Percentiles rank a stretch among this genome's conserved stretches.
Conservation (phyloP, 1,140 invertebrate genomes). For the Zaprionus africanus region DNA sequence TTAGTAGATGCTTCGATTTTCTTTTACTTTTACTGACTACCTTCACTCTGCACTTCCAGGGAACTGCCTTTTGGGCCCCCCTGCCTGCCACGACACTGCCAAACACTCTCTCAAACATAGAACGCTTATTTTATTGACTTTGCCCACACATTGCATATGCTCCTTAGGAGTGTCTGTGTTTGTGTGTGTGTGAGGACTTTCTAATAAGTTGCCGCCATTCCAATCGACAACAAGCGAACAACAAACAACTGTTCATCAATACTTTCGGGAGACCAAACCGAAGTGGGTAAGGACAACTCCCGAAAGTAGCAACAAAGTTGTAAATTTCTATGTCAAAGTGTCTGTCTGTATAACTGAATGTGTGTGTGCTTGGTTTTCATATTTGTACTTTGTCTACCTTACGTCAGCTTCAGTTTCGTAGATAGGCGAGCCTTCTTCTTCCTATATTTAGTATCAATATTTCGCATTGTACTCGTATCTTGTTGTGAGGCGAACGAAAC, state of each 20-base stretch:
- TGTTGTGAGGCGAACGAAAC: constrained; percentile 43
- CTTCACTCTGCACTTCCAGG: constrained; percentile 18
- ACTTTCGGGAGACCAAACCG: constrained; percentile 55
- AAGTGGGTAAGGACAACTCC: constrained; percentile 42
- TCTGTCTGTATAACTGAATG: constrained; percentile 34
- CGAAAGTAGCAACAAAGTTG: constrained; percentile 69
- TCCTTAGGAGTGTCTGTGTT: constrained; percentile 13
- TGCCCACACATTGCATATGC: constrained; percentile 54
- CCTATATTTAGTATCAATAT: constrained; percentile 81
- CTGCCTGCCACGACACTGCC: no score
- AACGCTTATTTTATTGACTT: constrained; percentile 81
- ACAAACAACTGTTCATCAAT: constrained; percentile 81
- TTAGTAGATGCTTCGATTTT: constrained; percentile 35
- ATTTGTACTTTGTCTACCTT: constrained; percentile 75
- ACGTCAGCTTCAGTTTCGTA: constrained; percentile 9
- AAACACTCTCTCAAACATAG: constrained; percentile 54
- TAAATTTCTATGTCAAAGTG: constrained; percentile 78
- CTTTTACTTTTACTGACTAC: constrained; percentile 40
- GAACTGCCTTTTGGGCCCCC: not conserved
- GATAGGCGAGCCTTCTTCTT: constrained; percentile 38
- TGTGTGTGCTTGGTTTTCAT: constrained; percentile 56
- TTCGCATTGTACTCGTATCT: constrained; percentile 64
- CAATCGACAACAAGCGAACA: constrained; percentile 60
- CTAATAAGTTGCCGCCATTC: constrained; percentile 76
- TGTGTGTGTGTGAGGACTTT: constrained; percentile 59